These are phyloP conservation scores for Fissipunctia ypsillon DNA, from an alignment of 2,888 invertebrate species.

Conservation along the genomic window DNA sequence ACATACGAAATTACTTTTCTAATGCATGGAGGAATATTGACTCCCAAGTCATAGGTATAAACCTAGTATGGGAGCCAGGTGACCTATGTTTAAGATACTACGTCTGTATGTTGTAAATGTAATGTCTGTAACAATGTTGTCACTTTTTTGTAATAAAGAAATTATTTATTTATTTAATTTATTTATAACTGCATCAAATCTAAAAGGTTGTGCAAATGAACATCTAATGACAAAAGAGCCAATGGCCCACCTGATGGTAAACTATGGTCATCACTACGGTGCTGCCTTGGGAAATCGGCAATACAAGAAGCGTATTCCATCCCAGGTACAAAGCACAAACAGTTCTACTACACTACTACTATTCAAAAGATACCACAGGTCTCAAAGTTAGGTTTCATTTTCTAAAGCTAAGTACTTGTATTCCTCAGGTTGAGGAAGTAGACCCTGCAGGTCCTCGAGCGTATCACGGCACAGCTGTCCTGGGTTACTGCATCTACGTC, in stretches of 20 bases:
- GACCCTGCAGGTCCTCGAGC: slow-evolving; percentile 96
- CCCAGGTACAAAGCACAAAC: not conserved
- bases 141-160: no score
- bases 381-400: not conserved
- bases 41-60: no score
- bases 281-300: not conserved
- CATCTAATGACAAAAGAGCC: not conserved
- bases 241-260: not conserved
- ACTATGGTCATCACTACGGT: not conserved
- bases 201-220: not conserved
- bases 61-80: no score
- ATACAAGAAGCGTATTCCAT: not conserved
- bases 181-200: not conserved
- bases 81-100: no score
- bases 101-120: no score
- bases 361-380: not conserved
- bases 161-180: no score
- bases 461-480: slow-evolving; percentile 97
- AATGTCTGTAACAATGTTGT: no score
- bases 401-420: not conserved
- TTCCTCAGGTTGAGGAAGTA: slow-evolving; percentile 92
- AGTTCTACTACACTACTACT: not conserved
- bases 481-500: slow-evolving; percentile 95
- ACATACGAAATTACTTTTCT: no score
- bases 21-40: no score